Percentiles rank a stretch among this genome's conserved stretches.
phyloP scores from a whole-genome alignment of 1,140 invertebrate genomes.

The Ips typographus region DNA sequence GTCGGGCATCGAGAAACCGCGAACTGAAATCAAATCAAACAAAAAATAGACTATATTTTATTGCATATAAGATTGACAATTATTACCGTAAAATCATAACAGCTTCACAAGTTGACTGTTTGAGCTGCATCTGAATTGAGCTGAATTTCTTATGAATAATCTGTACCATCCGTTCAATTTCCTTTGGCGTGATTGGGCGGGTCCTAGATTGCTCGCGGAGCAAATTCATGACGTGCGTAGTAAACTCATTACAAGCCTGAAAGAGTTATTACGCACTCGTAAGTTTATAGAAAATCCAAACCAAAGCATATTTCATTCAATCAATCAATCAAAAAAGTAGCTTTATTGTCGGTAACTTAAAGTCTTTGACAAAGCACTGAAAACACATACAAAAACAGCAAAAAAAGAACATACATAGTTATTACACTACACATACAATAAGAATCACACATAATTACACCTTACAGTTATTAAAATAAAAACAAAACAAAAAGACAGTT shows the following conservation, averaged over 20 bases:
- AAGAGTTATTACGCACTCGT: neutral
- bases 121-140: slow-evolving; percentile 99
- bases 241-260: slow-evolving; percentile 99
- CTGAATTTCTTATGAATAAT: slow-evolving; percentile 99
- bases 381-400: too few species aligned
- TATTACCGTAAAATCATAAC: slow-evolving; percentile 92
- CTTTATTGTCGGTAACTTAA: too few species aligned
- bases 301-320: too few species aligned
- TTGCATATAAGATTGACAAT: neutral
- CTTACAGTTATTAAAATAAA: too few species aligned
- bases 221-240: slow-evolving; percentile 98
- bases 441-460: too few species aligned
- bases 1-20: slow-evolving; percentile 94
- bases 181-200: slow-evolving; percentile 89
- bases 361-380: too few species aligned
- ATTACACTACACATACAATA: too few species aligned
- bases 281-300: neutral
- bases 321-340: too few species aligned
- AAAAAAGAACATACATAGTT: too few species aligned
- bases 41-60: neutral
- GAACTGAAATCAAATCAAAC: slow-evolving; percentile 51
- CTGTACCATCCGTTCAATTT: slow-evolving; percentile 99
- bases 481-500: too few species aligned
- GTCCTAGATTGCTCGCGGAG: slow-evolving; percentile 96
- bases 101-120: slow-evolving; percentile 99